phyloP scores from a whole-genome alignment of 2,113 vertebrate species.

The Oenanthe oenanthe region DNA sequence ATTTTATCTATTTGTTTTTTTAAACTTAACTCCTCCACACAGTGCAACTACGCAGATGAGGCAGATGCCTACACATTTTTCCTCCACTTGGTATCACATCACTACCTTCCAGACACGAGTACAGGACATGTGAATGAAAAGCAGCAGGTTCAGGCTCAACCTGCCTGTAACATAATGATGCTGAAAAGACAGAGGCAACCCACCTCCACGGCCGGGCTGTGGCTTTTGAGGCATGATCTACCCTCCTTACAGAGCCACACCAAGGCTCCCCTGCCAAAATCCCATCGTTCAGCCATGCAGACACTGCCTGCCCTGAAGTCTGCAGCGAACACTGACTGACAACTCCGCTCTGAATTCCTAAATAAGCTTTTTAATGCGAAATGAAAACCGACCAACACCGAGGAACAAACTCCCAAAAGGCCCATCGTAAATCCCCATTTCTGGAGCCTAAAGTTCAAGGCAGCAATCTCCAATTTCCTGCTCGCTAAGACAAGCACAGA shows the following conservation, averaged over 20 bases:
- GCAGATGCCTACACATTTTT: background rate
- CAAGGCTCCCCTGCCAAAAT: background rate
- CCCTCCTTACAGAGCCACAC: background rate
- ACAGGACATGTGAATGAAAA: background rate
- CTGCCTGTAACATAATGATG: background rate
- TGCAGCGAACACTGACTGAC: accelerated
- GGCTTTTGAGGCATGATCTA: background rate
- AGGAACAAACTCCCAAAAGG: background rate
- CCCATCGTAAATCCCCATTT: background rate
- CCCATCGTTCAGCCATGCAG: background rate
- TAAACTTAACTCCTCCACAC: background rate
- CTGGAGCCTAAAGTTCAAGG: background rate
- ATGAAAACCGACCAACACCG: background rate
- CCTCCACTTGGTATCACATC: background rate
- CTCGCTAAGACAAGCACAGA: accelerated
- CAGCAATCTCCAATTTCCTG: background rate
- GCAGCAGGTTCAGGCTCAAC: background rate
- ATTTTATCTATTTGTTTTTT: background rate
- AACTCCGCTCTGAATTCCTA: background rate
- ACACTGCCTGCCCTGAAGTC: background rate
- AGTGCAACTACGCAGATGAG: background rate
- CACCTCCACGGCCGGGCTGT: accelerated
- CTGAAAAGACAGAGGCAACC: background rate
- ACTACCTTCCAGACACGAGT: background rate
- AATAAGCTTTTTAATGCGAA: accelerated